Percentiles rank a stretch among this genome's conserved stretches.
Conservation (phyloP, 1,140 invertebrate genomes). For the Pectinophora gossypiella region DNA sequence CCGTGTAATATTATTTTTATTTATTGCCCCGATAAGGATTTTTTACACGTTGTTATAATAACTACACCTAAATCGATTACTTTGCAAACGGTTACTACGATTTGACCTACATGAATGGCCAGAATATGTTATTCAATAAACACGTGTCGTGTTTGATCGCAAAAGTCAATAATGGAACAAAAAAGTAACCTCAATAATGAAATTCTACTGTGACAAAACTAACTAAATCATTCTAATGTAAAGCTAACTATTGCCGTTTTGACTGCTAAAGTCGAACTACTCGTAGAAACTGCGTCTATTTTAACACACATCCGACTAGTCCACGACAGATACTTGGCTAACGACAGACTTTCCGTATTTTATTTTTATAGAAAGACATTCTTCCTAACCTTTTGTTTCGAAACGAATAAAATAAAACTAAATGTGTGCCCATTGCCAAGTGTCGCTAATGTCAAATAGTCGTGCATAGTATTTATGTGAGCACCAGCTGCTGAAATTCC, state of each 20-base stretch:
- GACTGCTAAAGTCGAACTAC: constrained; percentile 37
- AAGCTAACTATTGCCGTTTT: constrained; percentile 33
- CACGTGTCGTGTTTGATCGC: no score
- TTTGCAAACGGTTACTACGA: no score
- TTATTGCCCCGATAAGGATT: no score
- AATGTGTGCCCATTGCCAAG: neutral
- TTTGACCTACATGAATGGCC: no score
- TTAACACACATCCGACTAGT: constrained; percentile 37
- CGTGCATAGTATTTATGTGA: neutral
- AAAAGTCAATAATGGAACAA: neutral
- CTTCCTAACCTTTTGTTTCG: constrained; percentile 1
- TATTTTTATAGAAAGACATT: constrained; percentile 44
- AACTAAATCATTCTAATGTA: constrained; percentile 24
- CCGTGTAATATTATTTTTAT: no score
- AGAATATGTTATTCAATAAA: no score
- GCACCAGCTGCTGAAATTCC: neutral
- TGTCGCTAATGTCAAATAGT: neutral
- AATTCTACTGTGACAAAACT: neutral
- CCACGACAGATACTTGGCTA: constrained; percentile 59
- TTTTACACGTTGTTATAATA: no score
- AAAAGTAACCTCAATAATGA: neutral
- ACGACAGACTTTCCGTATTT: constrained; percentile 47
- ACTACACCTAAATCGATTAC: no score
- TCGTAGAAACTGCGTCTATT: constrained; percentile 47
- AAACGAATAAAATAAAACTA: neutral